Percentiles rank a stretch among this genome's conserved stretches.
Conservation (phyloP, 2,797 vertebrate genomes). For the Lepus townsendii region DNA sequence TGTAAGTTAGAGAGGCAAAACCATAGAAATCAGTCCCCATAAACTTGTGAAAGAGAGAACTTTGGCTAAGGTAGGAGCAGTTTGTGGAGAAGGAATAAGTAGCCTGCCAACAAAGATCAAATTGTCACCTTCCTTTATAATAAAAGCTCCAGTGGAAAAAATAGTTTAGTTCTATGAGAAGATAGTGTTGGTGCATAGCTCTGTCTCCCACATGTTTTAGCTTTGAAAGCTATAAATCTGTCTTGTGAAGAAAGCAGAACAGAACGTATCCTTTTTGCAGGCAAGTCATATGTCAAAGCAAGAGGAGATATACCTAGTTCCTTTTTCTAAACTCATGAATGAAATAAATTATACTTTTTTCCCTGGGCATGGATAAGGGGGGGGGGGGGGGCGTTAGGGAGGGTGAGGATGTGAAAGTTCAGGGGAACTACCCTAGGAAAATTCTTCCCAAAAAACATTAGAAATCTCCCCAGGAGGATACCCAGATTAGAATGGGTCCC, state of each 20-base stretch:
- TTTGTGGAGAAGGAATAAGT: neutral
- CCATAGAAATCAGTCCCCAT: neutral
- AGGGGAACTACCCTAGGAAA: neutral
- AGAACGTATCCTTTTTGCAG: neutral
- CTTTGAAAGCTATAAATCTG: neutral
- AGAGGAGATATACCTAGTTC: neutral
- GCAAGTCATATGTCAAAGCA: neutral
- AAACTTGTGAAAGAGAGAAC: neutral
- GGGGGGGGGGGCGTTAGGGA: too few species aligned
- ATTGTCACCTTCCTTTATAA: neutral
- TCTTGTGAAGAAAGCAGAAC: neutral
- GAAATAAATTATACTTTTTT: neutral
- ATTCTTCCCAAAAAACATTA: neutral
- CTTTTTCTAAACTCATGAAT: neutral
- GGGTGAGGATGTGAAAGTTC: neutral
- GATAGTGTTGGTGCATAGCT: neutral
- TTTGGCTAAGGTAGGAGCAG: neutral
- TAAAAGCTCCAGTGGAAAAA: neutral
- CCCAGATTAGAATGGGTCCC: neutral
- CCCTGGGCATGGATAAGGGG: neutral
- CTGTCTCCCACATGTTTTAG: neutral
- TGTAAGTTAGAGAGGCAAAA: slow-evolving; percentile 5
- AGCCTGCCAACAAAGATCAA: neutral
- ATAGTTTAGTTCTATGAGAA: neutral
- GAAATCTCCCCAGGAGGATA: neutral